phyloP scores from a whole-genome alignment of 2,113 vertebrate species.

The Ciconia maguari region DNA sequence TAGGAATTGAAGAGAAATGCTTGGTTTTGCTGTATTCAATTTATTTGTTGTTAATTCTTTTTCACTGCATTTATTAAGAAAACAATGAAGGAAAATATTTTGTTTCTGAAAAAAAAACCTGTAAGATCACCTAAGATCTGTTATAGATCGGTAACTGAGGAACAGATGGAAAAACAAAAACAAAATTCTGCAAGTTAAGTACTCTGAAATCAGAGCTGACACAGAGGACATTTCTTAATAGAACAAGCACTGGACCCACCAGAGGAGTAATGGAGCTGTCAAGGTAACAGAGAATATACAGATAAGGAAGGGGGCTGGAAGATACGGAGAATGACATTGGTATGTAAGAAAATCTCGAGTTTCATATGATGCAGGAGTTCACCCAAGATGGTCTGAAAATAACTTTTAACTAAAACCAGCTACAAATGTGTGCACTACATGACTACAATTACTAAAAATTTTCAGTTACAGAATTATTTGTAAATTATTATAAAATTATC shows the following conservation, averaged over 20 bases:
- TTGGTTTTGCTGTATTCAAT: not conserved
- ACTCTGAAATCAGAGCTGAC: not conserved
- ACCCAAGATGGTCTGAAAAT: not conserved
- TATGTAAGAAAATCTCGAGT: not conserved
- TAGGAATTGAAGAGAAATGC: not conserved
- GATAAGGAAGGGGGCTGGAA: not conserved
- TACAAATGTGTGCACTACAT: not conserved
- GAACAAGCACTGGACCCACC: not conserved
- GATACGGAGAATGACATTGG: not conserved
- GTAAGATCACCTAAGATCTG: not conserved
- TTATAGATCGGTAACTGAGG: not conserved
- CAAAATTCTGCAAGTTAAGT: not conserved
- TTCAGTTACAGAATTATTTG: not conserved
- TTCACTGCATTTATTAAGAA: not conserved
- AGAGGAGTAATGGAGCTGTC: not conserved
- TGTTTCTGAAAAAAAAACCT: not conserved
- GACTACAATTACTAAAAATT: not conserved
- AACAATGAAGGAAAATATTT: not conserved
- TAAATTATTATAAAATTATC: not conserved
- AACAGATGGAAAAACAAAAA: not conserved
- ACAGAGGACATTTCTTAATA: not conserved
- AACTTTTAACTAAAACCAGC: not conserved
- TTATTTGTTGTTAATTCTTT: not conserved
- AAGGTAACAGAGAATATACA: not conserved
- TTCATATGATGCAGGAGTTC: not conserved